Evolutionary conservation across 2,113 vertebrate species (phyloP).

Genomic region (Tamias sibiricus): DNA sequence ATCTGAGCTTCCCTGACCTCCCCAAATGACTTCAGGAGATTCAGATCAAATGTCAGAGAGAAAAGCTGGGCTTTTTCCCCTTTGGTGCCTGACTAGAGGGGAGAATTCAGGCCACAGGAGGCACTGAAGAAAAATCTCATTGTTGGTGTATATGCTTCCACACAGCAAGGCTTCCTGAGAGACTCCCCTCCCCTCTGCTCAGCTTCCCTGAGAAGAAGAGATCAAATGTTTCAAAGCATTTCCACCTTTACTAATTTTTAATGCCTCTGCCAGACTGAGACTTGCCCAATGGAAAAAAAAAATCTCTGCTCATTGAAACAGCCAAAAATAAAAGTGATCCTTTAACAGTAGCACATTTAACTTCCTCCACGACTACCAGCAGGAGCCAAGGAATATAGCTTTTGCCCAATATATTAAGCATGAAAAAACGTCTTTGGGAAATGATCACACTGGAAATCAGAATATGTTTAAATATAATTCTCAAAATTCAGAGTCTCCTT

Average conservation of each 20-base stretch:
- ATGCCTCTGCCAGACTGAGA: slow-evolving; percentile 75
- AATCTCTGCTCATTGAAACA: slow-evolving; percentile 49
- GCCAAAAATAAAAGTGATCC: slow-evolving; percentile 71
- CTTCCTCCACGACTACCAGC: slow-evolving; percentile 52
- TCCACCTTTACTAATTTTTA: slow-evolving; percentile 82
- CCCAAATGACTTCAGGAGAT: slow-evolving; percentile 44
- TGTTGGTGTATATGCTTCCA: slow-evolving; percentile 66
- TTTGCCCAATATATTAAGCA: slow-evolving; percentile 61
- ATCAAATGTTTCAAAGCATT: slow-evolving; percentile 79
- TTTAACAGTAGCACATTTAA: slow-evolving; percentile 69
- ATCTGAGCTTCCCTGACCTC: not conserved
- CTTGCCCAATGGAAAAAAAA: slow-evolving; percentile 70
- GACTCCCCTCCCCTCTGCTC: slow-evolving; percentile 50
- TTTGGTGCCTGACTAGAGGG: slow-evolving; percentile 57
- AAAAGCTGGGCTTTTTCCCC: not conserved
- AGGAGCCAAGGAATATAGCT: slow-evolving; percentile 36
- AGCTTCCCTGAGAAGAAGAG: slow-evolving; percentile 71
- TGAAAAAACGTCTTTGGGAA: slow-evolving; percentile 61
- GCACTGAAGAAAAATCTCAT: slow-evolving; percentile 53
- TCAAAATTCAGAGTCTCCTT: not conserved
- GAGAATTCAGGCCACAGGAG: slow-evolving; percentile 55
- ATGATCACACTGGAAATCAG: slow-evolving; percentile 58
- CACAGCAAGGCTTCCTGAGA: slow-evolving; percentile 51
- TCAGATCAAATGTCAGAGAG: slow-evolving; percentile 70
- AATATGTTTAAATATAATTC: slow-evolving; percentile 53